Evolutionary conservation across 2,113 vertebrate genomes (phyloP).

Genomic region (Theristicus caerulescens): DNA sequence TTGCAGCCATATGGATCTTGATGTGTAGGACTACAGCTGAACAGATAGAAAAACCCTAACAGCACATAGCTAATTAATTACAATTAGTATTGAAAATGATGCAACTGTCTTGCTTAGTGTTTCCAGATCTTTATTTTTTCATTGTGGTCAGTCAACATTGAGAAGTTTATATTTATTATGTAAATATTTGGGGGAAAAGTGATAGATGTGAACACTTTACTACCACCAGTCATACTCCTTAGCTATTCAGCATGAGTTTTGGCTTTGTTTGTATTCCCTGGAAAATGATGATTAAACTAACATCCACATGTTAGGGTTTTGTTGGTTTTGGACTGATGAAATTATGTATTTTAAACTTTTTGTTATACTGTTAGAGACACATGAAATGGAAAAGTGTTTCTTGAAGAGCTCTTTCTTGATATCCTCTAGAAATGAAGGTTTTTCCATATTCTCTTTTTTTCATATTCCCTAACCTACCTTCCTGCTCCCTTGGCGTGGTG

Average conservation of each 20-base stretch:
- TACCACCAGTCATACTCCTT: neutral
- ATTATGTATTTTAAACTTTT: neutral
- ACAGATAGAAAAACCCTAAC: neutral
- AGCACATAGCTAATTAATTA: neutral
- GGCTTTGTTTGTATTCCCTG: neutral
- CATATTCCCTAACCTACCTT: neutral
- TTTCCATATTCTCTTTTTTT: neutral
- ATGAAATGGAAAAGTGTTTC: neutral
- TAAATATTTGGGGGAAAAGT: neutral
- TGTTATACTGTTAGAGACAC: neutral
- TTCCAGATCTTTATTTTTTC: neutral
- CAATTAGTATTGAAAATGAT: neutral
- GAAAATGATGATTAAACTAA: neutral
- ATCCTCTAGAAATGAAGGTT: neutral
- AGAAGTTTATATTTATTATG: neutral
- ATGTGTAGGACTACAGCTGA: neutral
- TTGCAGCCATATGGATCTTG: neutral
- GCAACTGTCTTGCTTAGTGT: neutral
- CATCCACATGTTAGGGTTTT: neutral
- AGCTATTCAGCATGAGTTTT: neutral
- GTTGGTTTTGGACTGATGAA: neutral
- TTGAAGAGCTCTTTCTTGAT: neutral
- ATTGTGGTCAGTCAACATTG: neutral
- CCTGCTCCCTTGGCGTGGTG: neutral
- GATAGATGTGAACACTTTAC: neutral